phyloP scores from a whole-genome alignment of 2,797 vertebrate genomes.

The Salmo trutta region DNA sequence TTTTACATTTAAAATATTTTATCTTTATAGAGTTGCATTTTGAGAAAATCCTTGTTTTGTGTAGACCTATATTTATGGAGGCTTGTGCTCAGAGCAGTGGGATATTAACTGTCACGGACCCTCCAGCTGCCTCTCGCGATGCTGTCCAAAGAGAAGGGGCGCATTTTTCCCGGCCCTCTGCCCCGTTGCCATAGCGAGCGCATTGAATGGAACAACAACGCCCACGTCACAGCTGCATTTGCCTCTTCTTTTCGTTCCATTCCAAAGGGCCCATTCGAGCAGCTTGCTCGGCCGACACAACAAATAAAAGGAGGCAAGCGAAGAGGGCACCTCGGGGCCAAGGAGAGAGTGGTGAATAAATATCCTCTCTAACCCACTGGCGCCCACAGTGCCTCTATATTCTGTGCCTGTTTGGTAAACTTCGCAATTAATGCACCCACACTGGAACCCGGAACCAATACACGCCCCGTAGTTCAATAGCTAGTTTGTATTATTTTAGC shows the following conservation, averaged over 20 bases:
- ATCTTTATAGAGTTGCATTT: neutral
- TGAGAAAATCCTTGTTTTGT: neutral
- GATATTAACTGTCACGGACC: slow-evolving; percentile 41
- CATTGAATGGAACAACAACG: slow-evolving; percentile 89
- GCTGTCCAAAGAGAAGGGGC: slow-evolving; percentile 82
- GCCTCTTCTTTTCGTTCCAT: slow-evolving; percentile 76
- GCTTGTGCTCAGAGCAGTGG: slow-evolving; percentile 23
- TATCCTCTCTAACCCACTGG: slow-evolving; percentile 47
- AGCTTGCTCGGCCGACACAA: slow-evolving; percentile 69
- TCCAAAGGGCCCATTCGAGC: slow-evolving; percentile 76
- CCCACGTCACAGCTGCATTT: slow-evolving; percentile 87
- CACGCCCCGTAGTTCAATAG: neutral
- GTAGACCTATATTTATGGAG: neutral
- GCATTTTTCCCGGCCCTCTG: slow-evolving; percentile 88
- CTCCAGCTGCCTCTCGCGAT: slow-evolving; percentile 73
- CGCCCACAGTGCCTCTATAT: slow-evolving; percentile 38
- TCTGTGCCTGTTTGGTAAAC: slow-evolving; percentile 73
- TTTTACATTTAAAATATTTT: neutral
- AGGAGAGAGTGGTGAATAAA: slow-evolving; percentile 66
- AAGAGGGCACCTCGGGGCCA: slow-evolving; percentile 72
- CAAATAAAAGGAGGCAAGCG: slow-evolving; percentile 69
- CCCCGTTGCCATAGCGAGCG: slow-evolving; percentile 92
- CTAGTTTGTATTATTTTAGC: too few relatives aligned
- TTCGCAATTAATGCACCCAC: slow-evolving; percentile 53
- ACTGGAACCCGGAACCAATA: neutral